A percentile compares a stretch with the other conserved stretches of the same genome.
Evolutionary conservation across 2,797 vertebrate genomes (phyloP).

Genomic region (Pelochelys cantorii): DNA sequence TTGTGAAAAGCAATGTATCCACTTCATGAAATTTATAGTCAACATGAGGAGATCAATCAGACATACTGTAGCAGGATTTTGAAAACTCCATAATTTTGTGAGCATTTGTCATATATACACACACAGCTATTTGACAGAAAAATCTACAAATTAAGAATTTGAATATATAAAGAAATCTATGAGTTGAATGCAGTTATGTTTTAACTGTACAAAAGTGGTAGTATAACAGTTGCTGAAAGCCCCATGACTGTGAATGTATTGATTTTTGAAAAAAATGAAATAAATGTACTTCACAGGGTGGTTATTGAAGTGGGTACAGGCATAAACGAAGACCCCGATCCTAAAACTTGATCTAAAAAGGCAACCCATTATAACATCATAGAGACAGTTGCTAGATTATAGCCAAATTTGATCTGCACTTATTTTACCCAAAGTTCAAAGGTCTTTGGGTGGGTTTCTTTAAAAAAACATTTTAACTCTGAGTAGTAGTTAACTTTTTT

Average conservation of each 20-base stretch:
- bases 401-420: neutral
- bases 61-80: neutral
- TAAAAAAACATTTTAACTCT: neutral
- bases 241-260: neutral
- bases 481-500: neutral
- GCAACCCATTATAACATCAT: neutral
- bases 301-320: neutral
- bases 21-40: neutral
- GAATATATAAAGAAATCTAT: rapidly evolving
- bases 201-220: neutral
- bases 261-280: neutral
- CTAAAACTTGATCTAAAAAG: neutral
- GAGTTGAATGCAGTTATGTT: neutral
- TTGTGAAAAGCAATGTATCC: neutral
- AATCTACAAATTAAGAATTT: rapidly evolving
- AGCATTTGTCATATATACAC: rapidly evolving
- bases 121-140: neutral
- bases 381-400: neutral
- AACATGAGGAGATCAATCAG: neutral
- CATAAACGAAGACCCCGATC: neutral
- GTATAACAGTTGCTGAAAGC: neutral
- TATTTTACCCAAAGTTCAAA: neutral
- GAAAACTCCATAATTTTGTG: neutral
- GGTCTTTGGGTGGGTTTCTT: neutral
- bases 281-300: neutral